Evolutionary conservation across 2,888 invertebrate species (phyloP), one percentile per base, ranked within the genome.

Genomic region (Lasioglossum villosulum): DNA sequence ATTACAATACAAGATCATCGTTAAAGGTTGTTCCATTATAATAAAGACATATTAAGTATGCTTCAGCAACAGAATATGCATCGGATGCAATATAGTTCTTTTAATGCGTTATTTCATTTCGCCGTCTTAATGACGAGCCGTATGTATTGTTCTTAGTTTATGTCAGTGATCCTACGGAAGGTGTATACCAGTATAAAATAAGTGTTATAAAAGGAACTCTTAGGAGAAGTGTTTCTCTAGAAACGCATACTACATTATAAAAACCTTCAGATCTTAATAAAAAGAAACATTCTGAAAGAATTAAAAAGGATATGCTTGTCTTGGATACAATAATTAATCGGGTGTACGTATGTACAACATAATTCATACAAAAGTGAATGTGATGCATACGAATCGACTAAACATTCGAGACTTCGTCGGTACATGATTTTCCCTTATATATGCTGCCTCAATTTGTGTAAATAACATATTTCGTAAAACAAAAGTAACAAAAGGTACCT

Each of bases 141-240:
- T 84, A 80, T 70, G 34, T 68, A 82, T 68, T 78, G 80, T 71
- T 82, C 80, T 81, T 84, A 79, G 78, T 84, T 75, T 42, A 63
- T 72, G 80, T 84, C 77, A 80, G 88, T 74, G 76, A 88, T 83
- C 83, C 78, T 86, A 80, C 66, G 82, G 83, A 88, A 80, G 81
- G 84, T 87, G 74, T 80, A 87, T 80, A 82, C 45, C 82, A 77
- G 78, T 87, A 84, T 85, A 88, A 83, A 86, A 84, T 90, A 90
- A 90, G 86, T 88, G 82, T 88, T 84, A 88, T 81, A 88, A 90
- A 90, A 90, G 88, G 90, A 90, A 90, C 90, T 90, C 80, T 88
- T 85, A 83, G 63, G 78, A 88, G 73, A 88, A 89, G 76, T 82
- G 83, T 89, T 86, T 86, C 82, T 79, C 80, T 80, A 76, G 78